These are phyloP conservation scores for Leptodactylus fuscus DNA, from an alignment of 2,113 vertebrate species.

Conservation along the genomic window DNA sequence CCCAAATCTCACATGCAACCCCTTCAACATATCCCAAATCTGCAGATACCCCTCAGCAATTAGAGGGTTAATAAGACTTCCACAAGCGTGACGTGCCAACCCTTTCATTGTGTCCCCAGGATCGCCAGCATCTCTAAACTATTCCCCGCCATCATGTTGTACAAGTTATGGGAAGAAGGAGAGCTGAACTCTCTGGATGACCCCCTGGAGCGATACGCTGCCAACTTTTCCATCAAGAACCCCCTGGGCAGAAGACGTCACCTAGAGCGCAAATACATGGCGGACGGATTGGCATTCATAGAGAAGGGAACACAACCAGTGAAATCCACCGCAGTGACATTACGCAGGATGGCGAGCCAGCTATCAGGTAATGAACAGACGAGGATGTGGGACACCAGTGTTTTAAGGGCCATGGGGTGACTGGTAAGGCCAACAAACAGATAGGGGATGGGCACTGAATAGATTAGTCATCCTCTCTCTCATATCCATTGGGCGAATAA, in stretches of 20 bases:
- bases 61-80: neutral
- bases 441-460: too few species aligned
- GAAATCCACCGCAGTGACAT: conserved; percentile 80
- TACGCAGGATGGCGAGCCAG: conserved; percentile 91
- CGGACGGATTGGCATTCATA: conserved; percentile 77
- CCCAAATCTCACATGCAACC: too few species aligned
- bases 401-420: too few species aligned
- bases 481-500: too few species aligned
- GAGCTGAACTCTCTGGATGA: conserved; percentile 85
- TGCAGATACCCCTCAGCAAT: neutral
- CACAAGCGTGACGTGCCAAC: too few species aligned
- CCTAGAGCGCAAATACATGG: conserved; percentile 75
- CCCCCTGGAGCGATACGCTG: conserved; percentile 81
- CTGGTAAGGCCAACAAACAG: too few species aligned
- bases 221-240: conserved; percentile 87
- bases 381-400: neutral
- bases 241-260: conserved; percentile 75
- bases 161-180: conserved; percentile 91
- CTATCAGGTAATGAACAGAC: conserved; percentile 74
- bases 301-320: conserved; percentile 78
- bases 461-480: too few species aligned
- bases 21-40: neutral
- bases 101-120: conserved; percentile 66
- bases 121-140: conserved; percentile 92
- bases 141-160: conserved; percentile 90